A percentile compares a stretch with the other conserved stretches of the same genome.
phyloP scores from a whole-genome alignment of 2,888 invertebrate genomes.

The Agrotis clavis region DNA sequence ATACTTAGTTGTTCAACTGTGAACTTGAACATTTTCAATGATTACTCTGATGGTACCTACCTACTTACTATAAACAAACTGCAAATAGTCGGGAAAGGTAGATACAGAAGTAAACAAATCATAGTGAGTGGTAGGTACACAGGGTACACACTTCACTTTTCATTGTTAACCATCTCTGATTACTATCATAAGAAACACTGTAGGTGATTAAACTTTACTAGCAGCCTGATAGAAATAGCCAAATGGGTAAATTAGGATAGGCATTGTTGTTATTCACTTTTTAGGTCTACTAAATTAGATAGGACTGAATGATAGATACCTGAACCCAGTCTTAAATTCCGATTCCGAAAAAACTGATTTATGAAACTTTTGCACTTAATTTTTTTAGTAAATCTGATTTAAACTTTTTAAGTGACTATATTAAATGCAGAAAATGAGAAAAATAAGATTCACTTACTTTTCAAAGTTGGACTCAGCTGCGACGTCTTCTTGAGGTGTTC shows the following conservation, averaged over 20 bases:
- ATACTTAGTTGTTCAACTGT: neutral
- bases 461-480: slow-evolving; percentile 83
- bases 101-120: neutral
- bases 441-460: slow-evolving; percentile 80
- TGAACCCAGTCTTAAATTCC: neutral
- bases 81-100: neutral
- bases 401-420: neutral
- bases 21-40: slow-evolving; percentile 1
- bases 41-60: neutral
- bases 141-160: neutral
- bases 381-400: neutral
- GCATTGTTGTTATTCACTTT: neutral
- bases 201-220: neutral
- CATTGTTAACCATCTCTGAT: neutral
- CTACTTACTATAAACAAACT: no score
- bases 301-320: no score
- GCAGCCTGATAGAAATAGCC: neutral
- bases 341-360: neutral
- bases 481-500: slow-evolving; percentile 84
- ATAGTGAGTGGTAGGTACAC: no score
- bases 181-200: neutral
- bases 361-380: no score
- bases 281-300: neutral
- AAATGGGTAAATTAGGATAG: no score
- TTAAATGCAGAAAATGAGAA: neutral